phyloP scores from a whole-genome alignment of 1,140 invertebrate genomes.

The Diachasma alloeum region DNA sequence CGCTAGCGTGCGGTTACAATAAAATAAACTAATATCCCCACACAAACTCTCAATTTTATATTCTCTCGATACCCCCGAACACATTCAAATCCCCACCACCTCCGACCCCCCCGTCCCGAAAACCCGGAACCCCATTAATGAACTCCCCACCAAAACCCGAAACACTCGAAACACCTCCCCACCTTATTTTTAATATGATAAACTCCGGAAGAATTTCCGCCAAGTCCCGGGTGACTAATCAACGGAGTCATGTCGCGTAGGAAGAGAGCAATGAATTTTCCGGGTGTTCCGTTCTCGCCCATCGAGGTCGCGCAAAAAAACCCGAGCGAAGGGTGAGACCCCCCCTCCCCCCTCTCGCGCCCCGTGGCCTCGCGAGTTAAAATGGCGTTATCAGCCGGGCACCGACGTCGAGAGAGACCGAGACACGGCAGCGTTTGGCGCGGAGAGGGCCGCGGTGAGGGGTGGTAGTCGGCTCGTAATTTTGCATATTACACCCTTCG shows the following conservation, averaged over 20 bases:
- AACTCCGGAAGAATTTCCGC: background rate
- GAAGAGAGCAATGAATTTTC: constrained; percentile 13
- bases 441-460: constrained; percentile 15
- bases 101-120: too few relatives aligned
- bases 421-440: constrained; percentile 26
- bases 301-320: background rate
- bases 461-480: constrained; percentile 46
- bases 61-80: too few relatives aligned
- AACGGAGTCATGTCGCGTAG: background rate
- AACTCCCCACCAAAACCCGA: background rate
- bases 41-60: too few relatives aligned
- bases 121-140: background rate
- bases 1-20: too few relatives aligned
- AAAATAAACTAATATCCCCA: too few relatives aligned
- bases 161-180: too few relatives aligned
- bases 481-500: constrained; percentile 57
- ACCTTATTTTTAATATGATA: background rate
- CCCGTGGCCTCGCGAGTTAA: constrained; percentile 41
- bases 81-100: too few relatives aligned
- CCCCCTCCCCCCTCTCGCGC: constrained; percentile 25
- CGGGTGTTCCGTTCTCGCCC: constrained; percentile 4
- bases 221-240: background rate
- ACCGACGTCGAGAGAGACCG: constrained; percentile 22
- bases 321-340: background rate
- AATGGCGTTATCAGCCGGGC: constrained; percentile 45